phyloP scores from a whole-genome alignment of 2,113 vertebrate species.

The Pedetes capensis region DNA sequence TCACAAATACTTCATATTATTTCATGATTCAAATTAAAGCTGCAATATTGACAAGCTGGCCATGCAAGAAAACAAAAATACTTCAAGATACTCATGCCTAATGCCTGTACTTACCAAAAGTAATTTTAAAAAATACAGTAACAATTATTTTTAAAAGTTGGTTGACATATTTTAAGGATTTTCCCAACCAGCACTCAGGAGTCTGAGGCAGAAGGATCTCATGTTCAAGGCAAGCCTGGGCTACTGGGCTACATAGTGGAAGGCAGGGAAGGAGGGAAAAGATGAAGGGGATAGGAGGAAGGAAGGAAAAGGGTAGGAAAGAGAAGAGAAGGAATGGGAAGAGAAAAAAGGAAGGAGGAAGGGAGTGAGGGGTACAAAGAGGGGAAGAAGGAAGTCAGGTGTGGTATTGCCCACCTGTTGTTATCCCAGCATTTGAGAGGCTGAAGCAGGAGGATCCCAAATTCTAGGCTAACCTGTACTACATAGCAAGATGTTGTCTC shows the following conservation, averaged over 20 bases:
- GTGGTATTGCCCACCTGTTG: background rate
- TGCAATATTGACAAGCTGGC: background rate
- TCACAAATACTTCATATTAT: background rate
- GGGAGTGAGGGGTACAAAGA: too few species aligned
- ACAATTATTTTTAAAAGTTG: background rate
- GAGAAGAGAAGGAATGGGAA: too few species aligned
- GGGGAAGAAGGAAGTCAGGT: too few species aligned
- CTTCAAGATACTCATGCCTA: background rate
- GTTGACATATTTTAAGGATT: slow-evolving; percentile 5
- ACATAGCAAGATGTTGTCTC: background rate
- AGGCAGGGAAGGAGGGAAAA: too few species aligned
- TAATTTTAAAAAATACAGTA: slow-evolving; percentile 1
- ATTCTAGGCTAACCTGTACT: background rate
- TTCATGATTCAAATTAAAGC: background rate
- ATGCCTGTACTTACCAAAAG: background rate
- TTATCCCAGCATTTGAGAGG: background rate
- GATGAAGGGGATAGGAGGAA: too few species aligned
- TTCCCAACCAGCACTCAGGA: background rate
- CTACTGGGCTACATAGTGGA: too few species aligned
- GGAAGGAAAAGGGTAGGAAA: too few species aligned
- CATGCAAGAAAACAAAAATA: slow-evolving; percentile 16
- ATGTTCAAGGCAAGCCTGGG: background rate
- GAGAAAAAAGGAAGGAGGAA: too few species aligned
- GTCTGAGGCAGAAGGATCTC: background rate
- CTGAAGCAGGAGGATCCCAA: background rate